These are phyloP conservation scores for Ctenoplectra terminalis DNA, from an alignment of 1,140 invertebrate genomes.

Conservation along the genomic window DNA sequence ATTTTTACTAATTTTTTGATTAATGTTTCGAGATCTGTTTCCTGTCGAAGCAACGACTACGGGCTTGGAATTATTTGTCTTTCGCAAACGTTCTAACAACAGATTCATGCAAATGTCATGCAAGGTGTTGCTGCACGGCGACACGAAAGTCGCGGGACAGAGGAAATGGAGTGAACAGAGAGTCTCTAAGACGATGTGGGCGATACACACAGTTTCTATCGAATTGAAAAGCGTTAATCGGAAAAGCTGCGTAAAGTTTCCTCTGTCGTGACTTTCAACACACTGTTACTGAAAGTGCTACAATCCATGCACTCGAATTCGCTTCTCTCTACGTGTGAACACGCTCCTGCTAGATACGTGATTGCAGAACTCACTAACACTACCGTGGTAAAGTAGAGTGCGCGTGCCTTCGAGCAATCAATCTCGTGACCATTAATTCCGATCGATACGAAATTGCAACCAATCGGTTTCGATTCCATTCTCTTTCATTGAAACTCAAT, in stretches of 20 bases:
- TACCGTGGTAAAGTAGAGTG: conserved; percentile 21
- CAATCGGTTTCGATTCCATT: neutral
- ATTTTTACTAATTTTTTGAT: no score
- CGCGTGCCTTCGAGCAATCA: conserved; percentile 10
- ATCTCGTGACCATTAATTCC: neutral
- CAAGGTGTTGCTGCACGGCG: conserved; percentile 56
- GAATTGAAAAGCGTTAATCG: neutral
- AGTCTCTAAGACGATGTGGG: no score
- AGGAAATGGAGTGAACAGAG: neutral
- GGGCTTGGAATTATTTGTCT: conserved; percentile 46
- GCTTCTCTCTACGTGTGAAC: conserved; percentile 42
- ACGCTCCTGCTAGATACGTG: conserved; percentile 46
- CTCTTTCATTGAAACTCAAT: neutral
- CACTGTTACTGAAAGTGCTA: conserved; percentile 47
- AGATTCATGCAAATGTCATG: conserved; percentile 67
- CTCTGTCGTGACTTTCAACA: conserved; percentile 41
- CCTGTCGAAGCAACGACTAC: conserved; percentile 33
- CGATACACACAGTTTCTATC: neutral
- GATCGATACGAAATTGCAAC: neutral
- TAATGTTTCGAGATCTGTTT: neutral
- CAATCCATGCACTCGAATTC: conserved; percentile 59
- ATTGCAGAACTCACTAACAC: conserved; percentile 44
- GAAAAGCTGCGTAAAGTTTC: neutral
- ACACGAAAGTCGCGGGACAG: conserved; percentile 41
- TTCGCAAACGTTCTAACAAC: conserved; percentile 55